Base-by-base conservation (phyloP, 1,140 invertebrate species). In the Sarcophaga bullata region DNA sequence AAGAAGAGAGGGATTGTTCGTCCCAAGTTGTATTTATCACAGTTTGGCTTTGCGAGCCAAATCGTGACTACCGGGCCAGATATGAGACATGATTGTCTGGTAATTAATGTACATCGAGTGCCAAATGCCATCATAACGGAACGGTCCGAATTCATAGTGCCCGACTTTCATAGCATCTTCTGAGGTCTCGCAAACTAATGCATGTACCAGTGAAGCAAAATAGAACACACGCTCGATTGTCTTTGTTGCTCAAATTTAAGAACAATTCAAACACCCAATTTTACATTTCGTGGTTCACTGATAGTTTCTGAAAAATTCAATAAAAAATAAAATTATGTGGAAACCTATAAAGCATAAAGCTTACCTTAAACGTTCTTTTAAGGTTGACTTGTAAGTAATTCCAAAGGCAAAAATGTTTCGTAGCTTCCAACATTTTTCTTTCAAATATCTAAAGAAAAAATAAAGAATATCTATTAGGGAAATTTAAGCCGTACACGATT, bases 171-270 rank as follows among this genome's bases (percentile, higher is more conserved):
- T 97, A 3, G 99, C 99, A 93, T 99, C 98, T 91, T 99, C 98
- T 0, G 98, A 97, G 8, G 97, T 98, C 91, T 99, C 98, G 92
- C 98, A 99, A 8, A 99, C 98, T n/a, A 98, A 93, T 73, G 98
- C 97, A 92, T 99, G n/a, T 99, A 87, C 99, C 99, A 83, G 98
- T 99, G n/a, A n/a, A 47, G 97, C 98, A n/a, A 92, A 99, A 99
- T 75, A 99, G 93, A 76, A 99, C 96, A n/a, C 98, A 85, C 97
- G 95, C 86, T 98, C 97, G 84, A 99, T 98, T 85, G n/a, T 96
- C 96, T 54, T 95, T 94, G n/a, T 3, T 97, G 97, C 86, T 98
- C 96, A 91, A 97, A 99, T 85, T 98, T 96, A 10, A 99, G 93
- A 49, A 99, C 98, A 92, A n/a, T n/a, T 99, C 99, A 90, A 98